Conservation (phyloP, 1,140 invertebrate species). For the Eriocheir sinensis region DNA sequence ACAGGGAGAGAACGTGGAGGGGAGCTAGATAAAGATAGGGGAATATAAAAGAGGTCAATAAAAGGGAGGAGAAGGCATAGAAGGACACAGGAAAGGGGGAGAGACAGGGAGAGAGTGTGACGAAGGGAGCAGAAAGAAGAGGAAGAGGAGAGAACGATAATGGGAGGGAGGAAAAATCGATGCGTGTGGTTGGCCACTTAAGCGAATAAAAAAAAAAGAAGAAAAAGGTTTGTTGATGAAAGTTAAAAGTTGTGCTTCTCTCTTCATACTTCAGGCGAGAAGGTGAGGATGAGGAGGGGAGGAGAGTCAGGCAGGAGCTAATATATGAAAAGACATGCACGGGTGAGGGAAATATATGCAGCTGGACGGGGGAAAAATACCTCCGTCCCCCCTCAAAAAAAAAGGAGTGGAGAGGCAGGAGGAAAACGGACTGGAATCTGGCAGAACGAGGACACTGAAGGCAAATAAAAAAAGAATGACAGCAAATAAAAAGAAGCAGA, state of each 20-base stretch:
- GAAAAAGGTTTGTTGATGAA: conserved; percentile 15
- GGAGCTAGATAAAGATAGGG: too few relatives aligned
- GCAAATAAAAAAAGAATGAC: neutral
- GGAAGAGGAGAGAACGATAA: neutral
- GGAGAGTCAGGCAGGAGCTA: neutral
- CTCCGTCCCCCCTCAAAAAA: too few relatives aligned
- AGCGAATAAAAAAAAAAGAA: neutral
- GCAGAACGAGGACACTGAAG: neutral
- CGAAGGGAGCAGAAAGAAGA: neutral
- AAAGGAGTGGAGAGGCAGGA: too few relatives aligned
- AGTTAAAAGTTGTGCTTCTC: neutral
- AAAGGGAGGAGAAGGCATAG: too few relatives aligned
- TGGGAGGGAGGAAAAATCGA: conserved; percentile 10
- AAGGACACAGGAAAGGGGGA: neutral
- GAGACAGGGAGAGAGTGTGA: neutral
- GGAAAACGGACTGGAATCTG: too few relatives aligned
- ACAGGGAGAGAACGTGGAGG: too few relatives aligned
- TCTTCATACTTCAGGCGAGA: neutral
- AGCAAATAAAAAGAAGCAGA: neutral
- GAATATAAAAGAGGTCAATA: too few relatives aligned
- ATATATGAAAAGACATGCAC: too few relatives aligned
- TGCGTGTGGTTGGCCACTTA: neutral
- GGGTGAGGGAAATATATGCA: too few relatives aligned
- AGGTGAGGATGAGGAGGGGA: neutral
- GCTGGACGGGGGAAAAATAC: neutral